Percentiles rank a stretch among this genome's conserved stretches.
Conservation (phyloP, 2,113 vertebrate genomes). For the Salvator merianae region DNA sequence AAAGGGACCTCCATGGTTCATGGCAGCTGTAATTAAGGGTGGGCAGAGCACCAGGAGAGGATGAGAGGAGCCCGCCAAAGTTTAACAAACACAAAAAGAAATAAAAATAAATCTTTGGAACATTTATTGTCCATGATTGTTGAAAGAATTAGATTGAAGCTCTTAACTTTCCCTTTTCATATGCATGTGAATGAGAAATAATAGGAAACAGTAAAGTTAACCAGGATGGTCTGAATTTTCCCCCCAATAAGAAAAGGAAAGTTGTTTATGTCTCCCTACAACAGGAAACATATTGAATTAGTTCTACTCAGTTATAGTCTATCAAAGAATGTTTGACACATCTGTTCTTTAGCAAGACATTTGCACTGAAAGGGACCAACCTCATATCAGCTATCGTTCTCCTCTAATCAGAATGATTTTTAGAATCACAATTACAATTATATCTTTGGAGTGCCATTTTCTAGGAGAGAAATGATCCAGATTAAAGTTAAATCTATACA, state of each 20-base stretch:
- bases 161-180: constrained; percentile 56
- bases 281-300: constrained; percentile 43
- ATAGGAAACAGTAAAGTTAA: constrained; percentile 9
- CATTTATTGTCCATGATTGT: constrained; percentile 72
- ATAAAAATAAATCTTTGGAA: constrained; percentile 83
- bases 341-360: constrained; percentile 22
- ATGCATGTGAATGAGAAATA: constrained; percentile 35
- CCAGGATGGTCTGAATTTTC: constrained; percentile 21
- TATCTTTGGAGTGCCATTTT: background rate
- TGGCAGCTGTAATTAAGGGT: constrained; percentile 66
- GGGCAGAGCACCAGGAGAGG: constrained; percentile 70
- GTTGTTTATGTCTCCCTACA: constrained; percentile 61
- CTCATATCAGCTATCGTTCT: background rate
- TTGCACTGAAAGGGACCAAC: constrained; percentile 10
- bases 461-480: background rate
- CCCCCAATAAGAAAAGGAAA: constrained; percentile 14
- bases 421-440: constrained; percentile 11
- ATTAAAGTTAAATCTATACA: too few relatives aligned
- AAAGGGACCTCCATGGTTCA: constrained; percentile 61
- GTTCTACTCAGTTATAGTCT: constrained; percentile 50
- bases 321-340: constrained; percentile 55
- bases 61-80: constrained; percentile 53
- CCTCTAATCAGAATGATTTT: constrained; percentile 14
- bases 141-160: constrained; percentile 66
- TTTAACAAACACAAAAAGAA: constrained; percentile 80